Base-by-base conservation (phyloP, 2,797 vertebrate genomes). In the Setipinna tenuifilis region DNA sequence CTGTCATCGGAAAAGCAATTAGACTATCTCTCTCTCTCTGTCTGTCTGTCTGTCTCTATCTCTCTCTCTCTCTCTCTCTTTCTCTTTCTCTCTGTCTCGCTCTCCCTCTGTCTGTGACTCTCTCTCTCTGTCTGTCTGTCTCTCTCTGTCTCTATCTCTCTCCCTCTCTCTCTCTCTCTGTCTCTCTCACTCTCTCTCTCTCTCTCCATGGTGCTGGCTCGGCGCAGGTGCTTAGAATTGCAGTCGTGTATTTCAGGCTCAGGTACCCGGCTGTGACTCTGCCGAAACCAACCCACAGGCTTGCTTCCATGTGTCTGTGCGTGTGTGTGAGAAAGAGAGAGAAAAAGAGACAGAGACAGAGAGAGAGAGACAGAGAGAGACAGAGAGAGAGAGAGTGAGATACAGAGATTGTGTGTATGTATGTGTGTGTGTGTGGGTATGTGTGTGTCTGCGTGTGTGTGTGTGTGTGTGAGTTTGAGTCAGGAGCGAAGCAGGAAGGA, bases 391-490 rank as follows among this genome's bases (percentile, higher is more conserved):
- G 35, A 41, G 35, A 41, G 35, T 41, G 35, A 41, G 35, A 41
- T 41, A 41, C 35, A 41, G 35, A 2, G 35, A 41, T 41, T 41
- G 35, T 41, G 35, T 41, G 35, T 41, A 41, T 54, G 50, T 54
- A 7, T 54, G 50, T 9, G 50, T 54, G 50, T 9, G 50, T 14
- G 82, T 85, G 71, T 7, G 85, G 61, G 78, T 83, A 84, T 88
- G 90, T 87, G 80, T 62, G 19, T 65, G 84, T 35, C 21, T 68
- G 58, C 25, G 21, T 31, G 41, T 54, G 78, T 46, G 68, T 44
- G 75, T 44, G 50, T 61, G 71, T 81, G 71, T 86, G 82, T 85
- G n/a, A 83, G 83, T 81, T 41, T 78, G 31, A 44, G 71, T 78
- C 31, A 78, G 19, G 35, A 19, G 65, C 9, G 65, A 71, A 31